Percentiles rank a stretch among this genome's conserved stretches.
phyloP scores from a whole-genome alignment of 2,888 invertebrate species.

The Cephus rjabovi region DNA sequence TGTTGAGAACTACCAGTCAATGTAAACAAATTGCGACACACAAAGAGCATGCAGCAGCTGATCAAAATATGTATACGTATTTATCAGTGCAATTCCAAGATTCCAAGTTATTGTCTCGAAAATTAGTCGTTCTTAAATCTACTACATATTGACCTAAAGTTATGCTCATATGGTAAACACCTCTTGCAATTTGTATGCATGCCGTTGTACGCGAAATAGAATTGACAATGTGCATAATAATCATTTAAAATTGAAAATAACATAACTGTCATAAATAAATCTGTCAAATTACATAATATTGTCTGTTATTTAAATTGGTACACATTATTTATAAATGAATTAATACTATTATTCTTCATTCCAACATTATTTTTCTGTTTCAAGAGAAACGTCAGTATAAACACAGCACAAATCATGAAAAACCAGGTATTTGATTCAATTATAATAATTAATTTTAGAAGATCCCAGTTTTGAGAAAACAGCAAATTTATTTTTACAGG shows the following conservation, averaged over 20 bases:
- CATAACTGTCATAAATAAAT: neutral
- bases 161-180: neutral
- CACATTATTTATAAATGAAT: neutral
- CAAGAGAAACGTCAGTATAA: neutral
- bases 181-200: neutral
- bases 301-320: neutral
- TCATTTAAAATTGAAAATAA: neutral
- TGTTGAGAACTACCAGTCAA: neutral
- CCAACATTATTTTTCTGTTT: neutral
- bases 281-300: neutral
- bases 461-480: neutral
- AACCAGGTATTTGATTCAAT: neutral
- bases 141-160: neutral
- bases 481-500: constrained; percentile 21
- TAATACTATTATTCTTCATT: neutral
- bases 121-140: neutral
- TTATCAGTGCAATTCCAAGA: neutral
- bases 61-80: neutral
- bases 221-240: neutral
- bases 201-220: neutral
- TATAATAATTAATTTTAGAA: neutral
- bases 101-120: neutral
- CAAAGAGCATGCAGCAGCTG: neutral
- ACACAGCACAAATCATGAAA: neutral
- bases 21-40: neutral